These are phyloP conservation scores for Luperina nickerlii DNA, from an alignment of 2,888 invertebrate species.

Conservation along the genomic window DNA sequence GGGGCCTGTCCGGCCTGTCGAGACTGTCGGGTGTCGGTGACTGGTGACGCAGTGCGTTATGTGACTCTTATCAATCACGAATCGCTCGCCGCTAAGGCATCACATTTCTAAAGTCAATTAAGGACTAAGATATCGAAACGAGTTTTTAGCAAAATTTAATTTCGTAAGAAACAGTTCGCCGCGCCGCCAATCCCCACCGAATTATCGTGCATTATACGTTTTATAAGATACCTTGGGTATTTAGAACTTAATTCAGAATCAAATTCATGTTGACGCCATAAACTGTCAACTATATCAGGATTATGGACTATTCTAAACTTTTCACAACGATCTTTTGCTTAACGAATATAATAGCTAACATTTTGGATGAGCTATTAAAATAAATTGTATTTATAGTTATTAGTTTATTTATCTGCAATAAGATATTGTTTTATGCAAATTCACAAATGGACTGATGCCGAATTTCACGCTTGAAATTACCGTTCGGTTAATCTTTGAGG, in stretches of 20 bases:
- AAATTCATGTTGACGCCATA: constrained; percentile 72
- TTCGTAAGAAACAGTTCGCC: constrained; percentile 67
- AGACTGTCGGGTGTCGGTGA: not conserved
- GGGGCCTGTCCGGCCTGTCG: constrained; percentile 8
- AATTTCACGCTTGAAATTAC: constrained; percentile 56
- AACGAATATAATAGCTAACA: constrained; percentile 54
- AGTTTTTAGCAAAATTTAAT: constrained; percentile 71
- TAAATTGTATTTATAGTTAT: constrained; percentile 62
- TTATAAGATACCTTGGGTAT: constrained; percentile 71
- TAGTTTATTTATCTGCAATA: constrained; percentile 61
- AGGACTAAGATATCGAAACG: constrained; percentile 69
- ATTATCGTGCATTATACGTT: constrained; percentile 76
- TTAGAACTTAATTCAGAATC: constrained; percentile 78
- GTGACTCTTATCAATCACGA: constrained; percentile 66
- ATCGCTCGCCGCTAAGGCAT: constrained; percentile 66
- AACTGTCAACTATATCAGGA: constrained; percentile 78
- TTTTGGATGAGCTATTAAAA: constrained; percentile 55
- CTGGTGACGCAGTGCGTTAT: constrained; percentile 36
- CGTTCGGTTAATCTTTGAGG: constrained; percentile 34
- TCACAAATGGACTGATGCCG: constrained; percentile 35
- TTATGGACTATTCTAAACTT: constrained; percentile 73
- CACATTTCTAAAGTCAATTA: constrained; percentile 76
- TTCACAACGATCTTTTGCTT: constrained; percentile 71
- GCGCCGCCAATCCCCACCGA: constrained; percentile 66
- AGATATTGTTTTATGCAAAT: constrained; percentile 63